Evolutionary conservation across 2,113 vertebrate species (phyloP).

Genomic region (Uria aalge): DNA sequence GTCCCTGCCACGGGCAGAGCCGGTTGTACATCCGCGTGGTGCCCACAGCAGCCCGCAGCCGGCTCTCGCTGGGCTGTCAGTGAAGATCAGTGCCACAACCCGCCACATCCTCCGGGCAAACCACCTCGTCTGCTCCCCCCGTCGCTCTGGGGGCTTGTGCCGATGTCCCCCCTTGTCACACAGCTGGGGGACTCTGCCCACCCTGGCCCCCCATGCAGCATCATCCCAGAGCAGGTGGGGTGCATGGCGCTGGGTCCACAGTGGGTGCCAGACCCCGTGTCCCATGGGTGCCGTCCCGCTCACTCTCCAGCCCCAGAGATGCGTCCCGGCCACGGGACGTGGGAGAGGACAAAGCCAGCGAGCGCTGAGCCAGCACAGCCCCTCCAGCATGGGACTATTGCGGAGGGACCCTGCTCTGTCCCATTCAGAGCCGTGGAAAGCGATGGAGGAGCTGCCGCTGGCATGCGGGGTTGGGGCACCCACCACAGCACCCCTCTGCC

Average conservation of each 20-base stretch:
- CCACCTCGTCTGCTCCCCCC: rapidly evolving
- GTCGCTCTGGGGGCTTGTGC: not conserved
- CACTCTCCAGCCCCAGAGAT: rapidly evolving
- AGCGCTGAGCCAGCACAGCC: not conserved
- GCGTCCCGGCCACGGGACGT: rapidly evolving
- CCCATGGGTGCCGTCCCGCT: rapidly evolving
- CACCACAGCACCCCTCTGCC: not conserved
- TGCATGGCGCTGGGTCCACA: not conserved
- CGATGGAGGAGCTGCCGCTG: not conserved
- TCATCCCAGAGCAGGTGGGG: not conserved
- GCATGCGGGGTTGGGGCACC: not conserved
- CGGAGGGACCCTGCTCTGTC: not conserved
- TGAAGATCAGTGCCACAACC: not conserved
- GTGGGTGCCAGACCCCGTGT: not conserved
- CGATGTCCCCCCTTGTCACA: not conserved
- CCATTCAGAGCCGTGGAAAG: not conserved
- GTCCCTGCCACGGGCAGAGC: rapidly evolving
- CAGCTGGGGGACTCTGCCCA: not conserved
- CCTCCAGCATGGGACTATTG: rapidly evolving
- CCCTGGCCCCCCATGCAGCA: not conserved
- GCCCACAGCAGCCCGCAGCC: not conserved
- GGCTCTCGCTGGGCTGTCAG: rapidly evolving
- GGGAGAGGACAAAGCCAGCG: not conserved
- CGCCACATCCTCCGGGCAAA: not conserved
- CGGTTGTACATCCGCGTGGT: rapidly evolving